Base-by-base conservation (phyloP, 2,797 vertebrate species). In the Tapera naevia region DNA sequence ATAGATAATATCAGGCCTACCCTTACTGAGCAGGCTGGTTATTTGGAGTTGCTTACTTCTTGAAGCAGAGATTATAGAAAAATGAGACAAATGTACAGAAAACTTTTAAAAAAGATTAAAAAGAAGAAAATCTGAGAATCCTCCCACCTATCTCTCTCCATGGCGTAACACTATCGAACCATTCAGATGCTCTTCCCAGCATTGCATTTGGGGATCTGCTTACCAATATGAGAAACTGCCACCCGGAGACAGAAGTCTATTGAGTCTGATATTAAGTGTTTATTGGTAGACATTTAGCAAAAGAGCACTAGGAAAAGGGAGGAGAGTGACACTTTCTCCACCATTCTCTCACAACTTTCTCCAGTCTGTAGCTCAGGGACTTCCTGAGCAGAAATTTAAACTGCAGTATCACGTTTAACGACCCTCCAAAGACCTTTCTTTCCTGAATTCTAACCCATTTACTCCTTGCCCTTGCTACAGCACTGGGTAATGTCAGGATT, bases 81-180 rank as follows among this genome's bases (percentile, higher is more conserved):
- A 17, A 50, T 0, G 1, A 78, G 4, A 51, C 2, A 45, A 54
- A 6, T 4, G 7, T 33, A 13, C 10, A 21, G 30, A n/a, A n/a
- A n/a, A n/a, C n/a, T n/a, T n/a, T n/a, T n/a, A n/a, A n/a, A 43
- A 13, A 22, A 16, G 8, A 24, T 13, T 3, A 7, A 28, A 33
- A 24, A 53, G 46, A 30, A 13, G 8, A n/a, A 50, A 33, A 62
- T 19, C 43, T 73, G 35, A 67, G 45, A 53, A 61, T 2, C 12
- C 15, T 37, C 17, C 13, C 53, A 33, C 5, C 7, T 12, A 28
- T n/a, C 19, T 53, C 48, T 60, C n/a, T 72, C 33, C 39, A 58
- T 11, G 28, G 22, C 3, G 0, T 39, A 57, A 13, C 66, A 6
- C 35, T 65, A 21, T 41, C 4, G 3, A 51, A 41, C 46, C 41